Evolutionary conservation across 2,888 invertebrate genomes (phyloP), one percentile per base, ranked within the genome.

Genomic region (Trichogramma evanescens): DNA sequence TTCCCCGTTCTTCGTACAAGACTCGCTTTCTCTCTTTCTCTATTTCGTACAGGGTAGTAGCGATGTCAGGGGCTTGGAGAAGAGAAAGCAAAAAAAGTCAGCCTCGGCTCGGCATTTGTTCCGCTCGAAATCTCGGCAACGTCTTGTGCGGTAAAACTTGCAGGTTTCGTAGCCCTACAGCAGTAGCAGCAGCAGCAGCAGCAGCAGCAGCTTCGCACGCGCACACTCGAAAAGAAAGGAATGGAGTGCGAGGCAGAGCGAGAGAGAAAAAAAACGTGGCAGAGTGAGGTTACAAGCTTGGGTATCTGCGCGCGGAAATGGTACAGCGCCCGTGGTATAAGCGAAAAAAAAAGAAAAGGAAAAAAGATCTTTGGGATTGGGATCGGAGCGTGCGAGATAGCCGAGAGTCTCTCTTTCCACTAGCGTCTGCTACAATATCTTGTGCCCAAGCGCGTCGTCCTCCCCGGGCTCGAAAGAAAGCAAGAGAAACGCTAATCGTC

Each of bases 21-120:
- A 43, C 40, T 42, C n/a, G 5, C 41, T 39, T 13, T 41, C 40
- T 5, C 45, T 56, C 10, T 55, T 43, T 46, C 53, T 53, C 38
- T 53, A 53, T 40, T 26, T 42, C 44, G 53, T 5, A 39, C 38
- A 55, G 48, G 4, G n/a, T 26, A 26, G 26, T 26, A 26, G 26
- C 26, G 26, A 26, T 26, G 26, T 26, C 26, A 26, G 26, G 26
- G 26, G 26, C 2, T 26, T 2, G 26, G 26, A 3, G 3, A 26
- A 26, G 26, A 13, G 42, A 8, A n/a, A 6, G 4, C 51, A 26
- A 54, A 58, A 62, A 62, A 62, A 26, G 26, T 26, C 26, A 26
- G 52, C 50, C 56, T 62, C 59, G 56, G 40, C 46, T 59, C 58
- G 26, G 56, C 58, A 56, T 62, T 62, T 62, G 56, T 59, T 62